A percentile compares a stretch with the other conserved stretches of the same genome.
phyloP scores from a whole-genome alignment of 1,140 invertebrate genomes.

The Ylistrum balloti region DNA sequence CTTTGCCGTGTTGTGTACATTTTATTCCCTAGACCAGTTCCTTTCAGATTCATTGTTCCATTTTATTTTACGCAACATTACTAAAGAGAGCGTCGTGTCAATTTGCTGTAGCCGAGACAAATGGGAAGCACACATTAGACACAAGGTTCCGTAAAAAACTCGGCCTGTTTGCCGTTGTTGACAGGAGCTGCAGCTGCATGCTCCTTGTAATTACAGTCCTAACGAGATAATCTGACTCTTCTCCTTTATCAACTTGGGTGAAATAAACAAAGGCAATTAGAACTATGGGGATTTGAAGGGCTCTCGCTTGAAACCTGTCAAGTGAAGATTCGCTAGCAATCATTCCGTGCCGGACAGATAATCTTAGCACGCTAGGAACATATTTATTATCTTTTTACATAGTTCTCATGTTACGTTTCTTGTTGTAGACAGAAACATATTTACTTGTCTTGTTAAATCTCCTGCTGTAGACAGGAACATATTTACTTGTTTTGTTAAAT shows the following conservation, averaged over 20 bases:
- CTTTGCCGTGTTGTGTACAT: too few species aligned
- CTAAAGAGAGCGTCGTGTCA: not conserved
- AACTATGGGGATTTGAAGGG: not conserved
- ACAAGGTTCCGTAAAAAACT: not conserved
- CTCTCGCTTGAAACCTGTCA: not conserved
- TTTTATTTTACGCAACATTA: not conserved
- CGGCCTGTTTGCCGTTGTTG: not conserved
- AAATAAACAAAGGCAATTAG: conserved; percentile 35
- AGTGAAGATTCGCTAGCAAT: not conserved
- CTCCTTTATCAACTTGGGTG: conserved; percentile 14
- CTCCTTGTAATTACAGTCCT: not conserved
- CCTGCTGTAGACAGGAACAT: too few species aligned
- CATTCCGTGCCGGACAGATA: not conserved
- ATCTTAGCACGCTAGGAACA: not conserved
- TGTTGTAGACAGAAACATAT: too few species aligned
- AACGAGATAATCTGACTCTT: conserved; percentile 25
- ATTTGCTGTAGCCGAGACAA: not conserved
- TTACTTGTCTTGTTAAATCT: too few species aligned
- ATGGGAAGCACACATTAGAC: not conserved
- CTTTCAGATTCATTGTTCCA: not conserved
- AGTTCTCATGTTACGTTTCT: too few species aligned
- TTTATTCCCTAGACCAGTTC: not conserved
- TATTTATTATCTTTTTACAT: too few species aligned
- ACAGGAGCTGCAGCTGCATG: conserved; percentile 28
- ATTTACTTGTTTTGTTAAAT: too few species aligned